Evolutionary conservation across 2,797 vertebrate species (phyloP).

Genomic region (Myotis vivesi): DNA sequence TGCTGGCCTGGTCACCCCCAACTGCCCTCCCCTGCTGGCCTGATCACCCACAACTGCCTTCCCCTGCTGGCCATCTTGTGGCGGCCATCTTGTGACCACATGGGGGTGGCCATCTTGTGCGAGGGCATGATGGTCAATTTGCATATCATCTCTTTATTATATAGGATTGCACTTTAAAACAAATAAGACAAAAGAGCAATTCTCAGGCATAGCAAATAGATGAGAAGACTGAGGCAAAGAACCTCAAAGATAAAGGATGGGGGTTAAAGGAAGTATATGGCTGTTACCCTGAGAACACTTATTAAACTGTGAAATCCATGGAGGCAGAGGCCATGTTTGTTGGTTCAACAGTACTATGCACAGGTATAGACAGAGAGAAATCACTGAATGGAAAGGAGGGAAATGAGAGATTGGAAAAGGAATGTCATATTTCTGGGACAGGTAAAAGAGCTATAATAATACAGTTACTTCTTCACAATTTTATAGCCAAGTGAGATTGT

Average conservation of each 20-base stretch:
- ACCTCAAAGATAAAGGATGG: background rate
- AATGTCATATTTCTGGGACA: background rate
- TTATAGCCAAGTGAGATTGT: background rate
- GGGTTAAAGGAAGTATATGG: background rate
- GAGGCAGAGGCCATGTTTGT: background rate
- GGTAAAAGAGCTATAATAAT: background rate
- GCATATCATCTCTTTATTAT: too few relatives aligned
- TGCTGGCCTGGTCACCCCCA: too few relatives aligned
- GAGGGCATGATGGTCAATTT: too few relatives aligned
- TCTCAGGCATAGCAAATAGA: constrained; percentile 14
- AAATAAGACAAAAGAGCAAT: constrained; percentile 36
- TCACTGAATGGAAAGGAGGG: background rate
- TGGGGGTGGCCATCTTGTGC: too few relatives aligned
- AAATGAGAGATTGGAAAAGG: background rate
- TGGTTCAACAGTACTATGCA: background rate
- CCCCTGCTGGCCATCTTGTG: too few relatives aligned
- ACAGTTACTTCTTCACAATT: background rate
- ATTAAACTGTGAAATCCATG: background rate
- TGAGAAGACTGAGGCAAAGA: constrained; percentile 11
- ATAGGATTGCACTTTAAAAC: constrained; percentile 23
- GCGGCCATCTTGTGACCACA: too few relatives aligned
- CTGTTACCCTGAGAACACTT: background rate
- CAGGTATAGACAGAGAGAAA: background rate
- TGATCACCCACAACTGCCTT: too few relatives aligned
- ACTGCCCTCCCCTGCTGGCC: too few relatives aligned